Evolutionary conservation across 2,113 vertebrate genomes (phyloP).

Genomic region (Actinemys pallida): DNA sequence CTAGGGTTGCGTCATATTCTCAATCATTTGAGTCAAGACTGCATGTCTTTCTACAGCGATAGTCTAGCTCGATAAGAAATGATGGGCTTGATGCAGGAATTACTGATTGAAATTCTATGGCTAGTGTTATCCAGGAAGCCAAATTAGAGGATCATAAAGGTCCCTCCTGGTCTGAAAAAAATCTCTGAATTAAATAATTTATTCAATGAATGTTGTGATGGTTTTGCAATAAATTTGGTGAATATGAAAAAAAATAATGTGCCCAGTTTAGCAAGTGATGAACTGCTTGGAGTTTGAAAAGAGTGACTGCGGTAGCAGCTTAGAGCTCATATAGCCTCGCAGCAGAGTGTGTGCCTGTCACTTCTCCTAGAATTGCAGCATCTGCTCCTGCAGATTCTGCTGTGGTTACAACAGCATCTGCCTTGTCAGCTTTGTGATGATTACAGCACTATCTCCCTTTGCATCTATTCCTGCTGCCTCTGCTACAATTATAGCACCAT

Average conservation of each 20-base stretch:
- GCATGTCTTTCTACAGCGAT: background rate
- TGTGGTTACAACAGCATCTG: background rate
- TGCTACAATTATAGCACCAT: background rate
- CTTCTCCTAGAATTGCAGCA: background rate
- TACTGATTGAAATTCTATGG: background rate
- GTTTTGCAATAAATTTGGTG: background rate
- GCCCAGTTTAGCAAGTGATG: background rate
- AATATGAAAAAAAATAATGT: background rate
- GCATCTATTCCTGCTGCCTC: background rate
- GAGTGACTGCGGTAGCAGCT: background rate
- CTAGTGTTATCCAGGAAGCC: background rate
- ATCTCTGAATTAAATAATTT: background rate
- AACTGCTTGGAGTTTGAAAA: background rate
- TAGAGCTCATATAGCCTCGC: rapidly evolving
- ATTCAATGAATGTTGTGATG: background rate
- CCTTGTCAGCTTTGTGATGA: background rate
- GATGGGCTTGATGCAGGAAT: background rate
- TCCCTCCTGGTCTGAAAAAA: background rate
- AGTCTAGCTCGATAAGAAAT: background rate
- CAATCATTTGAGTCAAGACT: background rate
- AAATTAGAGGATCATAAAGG: background rate
- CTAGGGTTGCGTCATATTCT: background rate
- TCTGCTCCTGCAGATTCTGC: background rate
- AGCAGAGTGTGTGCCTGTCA: background rate
- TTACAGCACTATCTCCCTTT: background rate